Conservation (phyloP, 2,113 vertebrate genomes). For the Sphaerodactylus townsendi region DNA sequence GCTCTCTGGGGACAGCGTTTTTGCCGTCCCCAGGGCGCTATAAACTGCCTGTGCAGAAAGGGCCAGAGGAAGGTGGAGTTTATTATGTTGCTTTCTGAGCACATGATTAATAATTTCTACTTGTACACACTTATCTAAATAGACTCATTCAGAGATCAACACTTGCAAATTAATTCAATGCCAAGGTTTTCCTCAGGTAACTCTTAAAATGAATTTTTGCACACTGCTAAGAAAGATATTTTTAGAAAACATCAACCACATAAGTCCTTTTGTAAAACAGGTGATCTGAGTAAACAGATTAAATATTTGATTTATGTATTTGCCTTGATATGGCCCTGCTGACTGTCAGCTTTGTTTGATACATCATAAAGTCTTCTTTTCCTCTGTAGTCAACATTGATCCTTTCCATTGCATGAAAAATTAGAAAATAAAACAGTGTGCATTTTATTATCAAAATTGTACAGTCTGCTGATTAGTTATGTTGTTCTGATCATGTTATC, state of each 20-base stretch:
- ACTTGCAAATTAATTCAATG: constrained; percentile 64
- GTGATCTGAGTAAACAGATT: constrained; percentile 38
- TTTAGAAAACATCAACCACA: constrained; percentile 72
- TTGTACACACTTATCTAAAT: constrained; percentile 48
- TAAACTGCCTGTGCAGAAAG: no score
- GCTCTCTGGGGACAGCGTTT: no score
- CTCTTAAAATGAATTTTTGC: constrained; percentile 39
- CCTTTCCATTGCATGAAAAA: constrained; percentile 66
- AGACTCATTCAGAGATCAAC: constrained; percentile 48
- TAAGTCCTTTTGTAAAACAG: constrained; percentile 76
- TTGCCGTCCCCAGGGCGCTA: no score
- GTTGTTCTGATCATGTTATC: constrained; percentile 69
- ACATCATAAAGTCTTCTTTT: constrained; percentile 47
- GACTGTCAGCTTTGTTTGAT: constrained; percentile 66
- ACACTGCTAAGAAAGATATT: constrained; percentile 67
- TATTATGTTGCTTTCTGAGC: constrained; percentile 29
- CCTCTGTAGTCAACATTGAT: constrained; percentile 60
- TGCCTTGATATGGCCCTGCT: constrained; percentile 74
- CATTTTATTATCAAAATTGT: constrained; percentile 72
- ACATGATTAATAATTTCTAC: constrained; percentile 16
- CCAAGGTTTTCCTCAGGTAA: constrained; percentile 54
- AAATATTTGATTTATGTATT: constrained; percentile 74
- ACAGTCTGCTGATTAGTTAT: constrained; percentile 74
- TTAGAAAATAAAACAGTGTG: constrained; percentile 65
- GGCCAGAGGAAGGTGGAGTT: background rate